A percentile compares a stretch with the other conserved stretches of the same genome.
Evolutionary conservation across 2,888 invertebrate genomes (phyloP).

Genomic region (Sinotaia quadrata): DNA sequence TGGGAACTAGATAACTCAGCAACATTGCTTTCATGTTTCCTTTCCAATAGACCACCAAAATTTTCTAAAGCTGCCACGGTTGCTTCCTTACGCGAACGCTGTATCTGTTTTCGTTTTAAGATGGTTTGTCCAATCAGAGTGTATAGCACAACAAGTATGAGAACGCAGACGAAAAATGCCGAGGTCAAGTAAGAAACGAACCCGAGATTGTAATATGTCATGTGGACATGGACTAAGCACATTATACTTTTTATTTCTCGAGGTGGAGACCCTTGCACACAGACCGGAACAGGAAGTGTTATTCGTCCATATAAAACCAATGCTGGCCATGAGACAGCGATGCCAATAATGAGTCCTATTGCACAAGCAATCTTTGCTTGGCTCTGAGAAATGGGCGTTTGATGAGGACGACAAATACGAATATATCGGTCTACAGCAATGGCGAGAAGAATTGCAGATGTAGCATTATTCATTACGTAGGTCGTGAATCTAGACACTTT

Average conservation of each 20-base stretch:
- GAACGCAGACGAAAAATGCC: constrained; percentile 31
- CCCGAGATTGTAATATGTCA: constrained; percentile 34
- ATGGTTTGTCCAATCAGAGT: constrained; percentile 40
- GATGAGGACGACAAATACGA: constrained; percentile 42
- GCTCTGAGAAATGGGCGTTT: constrained; percentile 24
- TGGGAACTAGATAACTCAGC: neutral
- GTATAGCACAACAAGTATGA: constrained; percentile 41
- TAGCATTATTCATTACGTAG: constrained; percentile 42
- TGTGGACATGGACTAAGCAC: constrained; percentile 38
- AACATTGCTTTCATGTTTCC: neutral
- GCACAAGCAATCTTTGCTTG: constrained; percentile 39
- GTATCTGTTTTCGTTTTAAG: constrained; percentile 32
- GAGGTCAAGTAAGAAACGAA: constrained; percentile 42
- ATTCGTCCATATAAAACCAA: constrained; percentile 41
- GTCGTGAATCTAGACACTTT: constrained; percentile 42
- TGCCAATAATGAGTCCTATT: constrained; percentile 36
- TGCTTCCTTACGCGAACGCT: constrained; percentile 18
- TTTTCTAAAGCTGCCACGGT: constrained; percentile 24
- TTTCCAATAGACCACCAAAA: constrained; percentile 11
- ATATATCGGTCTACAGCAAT: constrained; percentile 46
- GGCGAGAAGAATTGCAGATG: constrained; percentile 38
- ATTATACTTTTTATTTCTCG: too few relatives aligned
- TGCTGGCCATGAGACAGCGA: constrained; percentile 45
- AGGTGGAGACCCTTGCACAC: neutral
- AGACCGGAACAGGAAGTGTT: constrained; percentile 26